Conservation (phyloP, 2,797 vertebrate genomes). For the Chaenodraco wilsoni region DNA sequence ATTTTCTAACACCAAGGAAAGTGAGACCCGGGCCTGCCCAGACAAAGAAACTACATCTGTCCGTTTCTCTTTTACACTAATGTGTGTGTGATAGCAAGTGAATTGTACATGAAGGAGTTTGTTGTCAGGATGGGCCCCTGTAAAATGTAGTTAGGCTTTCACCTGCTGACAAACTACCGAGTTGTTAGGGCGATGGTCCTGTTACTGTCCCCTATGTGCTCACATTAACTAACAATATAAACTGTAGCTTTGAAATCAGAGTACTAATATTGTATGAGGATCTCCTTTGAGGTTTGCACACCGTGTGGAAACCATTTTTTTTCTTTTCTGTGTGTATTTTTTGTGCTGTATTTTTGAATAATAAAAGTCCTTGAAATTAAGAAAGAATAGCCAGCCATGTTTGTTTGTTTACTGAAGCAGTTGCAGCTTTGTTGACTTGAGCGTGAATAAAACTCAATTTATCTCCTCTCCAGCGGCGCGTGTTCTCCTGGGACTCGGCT, state of each 20-base stretch:
- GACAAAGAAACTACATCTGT: slow-evolving; percentile 43
- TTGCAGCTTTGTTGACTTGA: slow-evolving; percentile 23
- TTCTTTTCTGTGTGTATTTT: slow-evolving; percentile 73
- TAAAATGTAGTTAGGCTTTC: slow-evolving; percentile 61
- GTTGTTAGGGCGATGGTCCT: slow-evolving; percentile 40
- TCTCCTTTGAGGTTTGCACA: slow-evolving; percentile 72
- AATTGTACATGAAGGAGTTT: slow-evolving; percentile 33
- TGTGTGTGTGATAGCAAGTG: not conserved
- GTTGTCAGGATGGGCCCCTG: slow-evolving; percentile 42
- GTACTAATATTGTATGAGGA: slow-evolving; percentile 76
- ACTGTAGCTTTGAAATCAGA: slow-evolving; percentile 73
- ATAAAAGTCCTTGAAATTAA: slow-evolving; percentile 76
- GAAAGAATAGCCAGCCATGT: not conserved
- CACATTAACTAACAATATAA: slow-evolving; percentile 71
- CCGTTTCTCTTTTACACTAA: slow-evolving; percentile 17
- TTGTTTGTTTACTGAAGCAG: slow-evolving; percentile 20
- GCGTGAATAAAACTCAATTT: slow-evolving; percentile 31
- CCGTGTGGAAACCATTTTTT: slow-evolving; percentile 71
- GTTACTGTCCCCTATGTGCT: slow-evolving; percentile 49
- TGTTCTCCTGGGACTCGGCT: slow-evolving; percentile 19
- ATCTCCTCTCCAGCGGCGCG: slow-evolving; percentile 7
- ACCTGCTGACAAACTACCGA: slow-evolving; percentile 59
- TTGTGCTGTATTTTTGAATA: slow-evolving; percentile 87
- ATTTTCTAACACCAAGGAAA: slow-evolving; percentile 29
- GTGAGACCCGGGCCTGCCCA: slow-evolving; percentile 4